Percentiles rank a stretch among this genome's conserved stretches.
Conservation (phyloP, 1,140 invertebrate genomes). For the Stratiolaelaps scimitus region DNA sequence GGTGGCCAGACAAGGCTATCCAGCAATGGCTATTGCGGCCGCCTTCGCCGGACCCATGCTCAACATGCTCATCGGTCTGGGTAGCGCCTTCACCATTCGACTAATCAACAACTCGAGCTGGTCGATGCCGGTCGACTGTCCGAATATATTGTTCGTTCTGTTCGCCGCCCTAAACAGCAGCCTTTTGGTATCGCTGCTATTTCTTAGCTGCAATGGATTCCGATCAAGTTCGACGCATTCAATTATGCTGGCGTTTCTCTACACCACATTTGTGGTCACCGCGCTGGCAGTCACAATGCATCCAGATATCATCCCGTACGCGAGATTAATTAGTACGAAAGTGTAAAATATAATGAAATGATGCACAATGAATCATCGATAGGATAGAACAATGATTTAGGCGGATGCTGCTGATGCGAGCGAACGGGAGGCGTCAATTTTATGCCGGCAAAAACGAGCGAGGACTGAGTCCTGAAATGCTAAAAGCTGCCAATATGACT, state of each 20-base stretch:
- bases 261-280: background rate
- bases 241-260: background rate
- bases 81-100: background rate
- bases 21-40: constrained; percentile 46
- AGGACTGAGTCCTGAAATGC: no score
- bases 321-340: no score
- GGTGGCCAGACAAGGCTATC: constrained; percentile 45
- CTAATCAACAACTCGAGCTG: background rate
- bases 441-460: no score
- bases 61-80: constrained; percentile 34
- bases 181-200: constrained; percentile 3
- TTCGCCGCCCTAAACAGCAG: constrained; percentile 14
- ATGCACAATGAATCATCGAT: no score
- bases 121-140: background rate
- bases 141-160: background rate
- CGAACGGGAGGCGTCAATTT: no score
- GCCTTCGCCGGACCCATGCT: constrained; percentile 47
- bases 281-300: constrained; percentile 5
- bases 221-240: constrained; percentile 4
- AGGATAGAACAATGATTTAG: no score
- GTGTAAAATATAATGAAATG: no score
- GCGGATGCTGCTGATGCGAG: no score
- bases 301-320: background rate
- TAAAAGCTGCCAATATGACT: no score
- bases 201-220: constrained; percentile 16